Conservation (phyloP, 2,888 invertebrate genomes). For the Drosophila mettleri region DNA sequence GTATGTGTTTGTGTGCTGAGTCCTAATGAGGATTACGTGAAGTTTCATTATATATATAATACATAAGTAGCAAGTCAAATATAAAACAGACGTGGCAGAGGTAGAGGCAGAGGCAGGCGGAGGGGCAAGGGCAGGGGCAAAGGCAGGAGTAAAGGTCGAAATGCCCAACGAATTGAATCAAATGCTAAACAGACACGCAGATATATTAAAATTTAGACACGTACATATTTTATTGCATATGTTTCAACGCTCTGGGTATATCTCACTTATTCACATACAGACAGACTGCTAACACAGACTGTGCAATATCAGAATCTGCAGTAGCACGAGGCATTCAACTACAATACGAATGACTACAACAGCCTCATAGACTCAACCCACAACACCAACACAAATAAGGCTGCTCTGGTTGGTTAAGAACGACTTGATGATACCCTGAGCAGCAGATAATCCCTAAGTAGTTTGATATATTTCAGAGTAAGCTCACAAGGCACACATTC, state of each 20-base stretch:
- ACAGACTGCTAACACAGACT: conserved; percentile 25
- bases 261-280: conserved; percentile 3
- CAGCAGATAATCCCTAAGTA: neutral
- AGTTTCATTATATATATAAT: conserved; percentile 72
- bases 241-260: conserved; percentile 37
- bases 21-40: conserved; percentile 66
- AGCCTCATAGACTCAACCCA: conserved; percentile 16
- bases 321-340: conserved; percentile 28
- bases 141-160: conserved; percentile 20
- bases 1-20: conserved; percentile 26
- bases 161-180: conserved; percentile 38
- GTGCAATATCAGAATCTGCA: conserved; percentile 50
- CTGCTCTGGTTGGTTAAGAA: neutral
- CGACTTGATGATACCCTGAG: neutral
- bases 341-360: conserved; percentile 30
- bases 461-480: too few species aligned
- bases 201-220: conserved; percentile 77
- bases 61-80: conserved; percentile 74
- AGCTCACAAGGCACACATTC: too few species aligned
- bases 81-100: conserved; percentile 19
- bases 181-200: conserved; percentile 64
- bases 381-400: conserved; percentile 5
- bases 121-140: conserved; percentile 7
- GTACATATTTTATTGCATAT: conserved; percentile 75
- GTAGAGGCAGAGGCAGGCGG: neutral